Evolutionary conservation across 2,797 vertebrate species (phyloP).

Genomic region (Enoplosus armatus): DNA sequence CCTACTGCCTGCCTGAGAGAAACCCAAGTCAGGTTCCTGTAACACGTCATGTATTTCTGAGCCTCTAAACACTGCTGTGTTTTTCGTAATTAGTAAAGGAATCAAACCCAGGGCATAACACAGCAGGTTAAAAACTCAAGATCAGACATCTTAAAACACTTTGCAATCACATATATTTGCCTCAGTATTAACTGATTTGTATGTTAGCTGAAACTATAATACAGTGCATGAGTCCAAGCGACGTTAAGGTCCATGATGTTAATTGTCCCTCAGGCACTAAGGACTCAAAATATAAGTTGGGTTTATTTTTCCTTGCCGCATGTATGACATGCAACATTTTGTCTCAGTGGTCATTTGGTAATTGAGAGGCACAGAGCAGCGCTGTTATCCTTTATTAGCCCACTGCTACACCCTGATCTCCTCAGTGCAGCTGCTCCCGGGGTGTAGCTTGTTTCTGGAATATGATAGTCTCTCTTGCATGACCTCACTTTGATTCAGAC

Average conservation of each 20-base stretch:
- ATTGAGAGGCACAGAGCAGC: constrained; percentile 19
- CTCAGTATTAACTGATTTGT: background rate
- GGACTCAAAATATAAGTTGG: background rate
- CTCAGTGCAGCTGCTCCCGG: constrained; percentile 47
- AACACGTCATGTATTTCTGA: constrained; percentile 13
- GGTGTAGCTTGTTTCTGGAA: constrained; percentile 46
- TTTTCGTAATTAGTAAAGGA: constrained; percentile 16
- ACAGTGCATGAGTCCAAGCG: background rate
- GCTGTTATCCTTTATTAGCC: constrained; percentile 37
- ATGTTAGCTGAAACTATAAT: background rate
- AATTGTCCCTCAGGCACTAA: background rate
- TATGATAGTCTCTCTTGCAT: constrained; percentile 18
- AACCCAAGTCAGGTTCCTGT: constrained; percentile 32
- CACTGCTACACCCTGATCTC: constrained; percentile 24
- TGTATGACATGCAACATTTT: constrained; percentile 1
- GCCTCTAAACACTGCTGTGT: constrained; percentile 10
- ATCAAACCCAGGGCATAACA: background rate
- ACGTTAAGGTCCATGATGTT: constrained; percentile 1
- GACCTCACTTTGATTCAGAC: constrained; percentile 45
- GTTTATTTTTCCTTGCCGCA: background rate
- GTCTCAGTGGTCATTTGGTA: constrained; percentile 25
- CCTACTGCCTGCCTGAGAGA: constrained; percentile 13
- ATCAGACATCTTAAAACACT: background rate
- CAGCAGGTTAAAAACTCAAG: background rate
- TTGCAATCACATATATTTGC: background rate